phyloP scores from a whole-genome alignment of 2,888 invertebrate genomes.

The Cenopis cana region DNA sequence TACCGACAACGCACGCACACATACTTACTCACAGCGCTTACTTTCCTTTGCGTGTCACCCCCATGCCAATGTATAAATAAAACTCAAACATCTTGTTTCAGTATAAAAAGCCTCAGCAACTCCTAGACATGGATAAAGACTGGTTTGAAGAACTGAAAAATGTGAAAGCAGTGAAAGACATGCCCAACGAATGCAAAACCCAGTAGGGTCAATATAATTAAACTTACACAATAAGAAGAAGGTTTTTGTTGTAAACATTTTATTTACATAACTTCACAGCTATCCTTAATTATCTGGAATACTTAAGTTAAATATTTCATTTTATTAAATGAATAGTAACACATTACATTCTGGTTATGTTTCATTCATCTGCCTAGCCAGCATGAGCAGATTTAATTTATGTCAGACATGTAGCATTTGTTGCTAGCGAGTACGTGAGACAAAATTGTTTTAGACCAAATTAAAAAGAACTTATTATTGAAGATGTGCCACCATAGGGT shows the following conservation, averaged over 20 bases:
- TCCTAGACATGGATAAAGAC: slow-evolving; percentile 89
- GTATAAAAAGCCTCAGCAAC: slow-evolving; percentile 90
- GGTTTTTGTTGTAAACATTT: slow-evolving; percentile 36
- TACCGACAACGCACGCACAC: too few relatives aligned
- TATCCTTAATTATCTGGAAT: slow-evolving; percentile 31
- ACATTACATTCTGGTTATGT: slow-evolving; percentile 3
- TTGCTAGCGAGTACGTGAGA: too few relatives aligned
- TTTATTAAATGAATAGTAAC: slow-evolving; percentile 25
- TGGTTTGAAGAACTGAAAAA: slow-evolving; percentile 76
- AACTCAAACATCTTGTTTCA: slow-evolving; percentile 67
- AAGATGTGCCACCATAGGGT: too few relatives aligned
- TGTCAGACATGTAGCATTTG: too few relatives aligned
- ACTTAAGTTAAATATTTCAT: slow-evolving; percentile 23
- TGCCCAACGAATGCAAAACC: slow-evolving; percentile 78
- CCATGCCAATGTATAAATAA: too few relatives aligned
- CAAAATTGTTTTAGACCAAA: too few relatives aligned
- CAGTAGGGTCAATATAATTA: slow-evolving; percentile 52
- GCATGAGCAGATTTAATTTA: too few relatives aligned
- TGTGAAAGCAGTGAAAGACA: slow-evolving; percentile 74
- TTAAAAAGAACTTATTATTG: too few relatives aligned
- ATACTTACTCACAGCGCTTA: too few relatives aligned
- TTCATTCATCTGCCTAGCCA: background rate
- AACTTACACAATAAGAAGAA: slow-evolving; percentile 23
- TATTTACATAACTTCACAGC: slow-evolving; percentile 36
- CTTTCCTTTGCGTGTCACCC: too few relatives aligned